These are phyloP conservation scores for Enteromius argenteus DNA, from an alignment of 2,797 vertebrate genomes.

Conservation along the genomic window DNA sequence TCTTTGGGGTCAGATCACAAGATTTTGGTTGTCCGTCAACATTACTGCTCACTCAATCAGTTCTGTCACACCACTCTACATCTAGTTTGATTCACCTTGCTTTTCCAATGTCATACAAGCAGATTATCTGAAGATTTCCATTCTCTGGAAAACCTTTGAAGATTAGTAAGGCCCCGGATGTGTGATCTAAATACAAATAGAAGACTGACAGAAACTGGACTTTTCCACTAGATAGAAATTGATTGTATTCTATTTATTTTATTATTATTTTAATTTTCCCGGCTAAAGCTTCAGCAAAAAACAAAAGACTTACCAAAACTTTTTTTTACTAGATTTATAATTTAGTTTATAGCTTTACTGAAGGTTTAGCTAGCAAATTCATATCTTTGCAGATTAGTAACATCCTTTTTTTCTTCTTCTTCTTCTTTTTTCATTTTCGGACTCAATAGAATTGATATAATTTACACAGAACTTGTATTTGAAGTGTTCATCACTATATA, in stretches of 20 bases:
- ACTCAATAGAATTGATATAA: background rate
- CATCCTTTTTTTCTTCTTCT: no score
- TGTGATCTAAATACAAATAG: background rate
- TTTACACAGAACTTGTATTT: background rate
- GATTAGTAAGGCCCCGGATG: background rate
- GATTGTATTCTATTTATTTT: background rate
- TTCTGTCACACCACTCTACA: conserved; percentile 62
- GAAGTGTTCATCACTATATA: background rate
- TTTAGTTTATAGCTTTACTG: background rate
- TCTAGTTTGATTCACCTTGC: conserved; percentile 76
- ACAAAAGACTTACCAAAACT: background rate
- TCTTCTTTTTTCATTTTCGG: background rate
- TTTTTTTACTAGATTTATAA: background rate
- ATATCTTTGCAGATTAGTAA: background rate
- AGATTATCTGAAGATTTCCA: conserved; percentile 34
- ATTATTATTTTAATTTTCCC: background rate
- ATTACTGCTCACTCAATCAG: conserved; percentile 58
- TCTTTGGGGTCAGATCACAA: conserved; percentile 80
- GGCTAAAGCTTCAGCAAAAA: background rate
- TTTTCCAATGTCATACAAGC: conserved; percentile 57
- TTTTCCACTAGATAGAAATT: background rate
- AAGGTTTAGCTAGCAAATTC: background rate
- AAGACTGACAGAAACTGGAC: background rate
- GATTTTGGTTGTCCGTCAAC: conserved; percentile 77
- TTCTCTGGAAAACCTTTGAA: conserved; percentile 15